Evolutionary conservation across 2,797 vertebrate species (phyloP).

Genomic region (Nasua narica): DNA sequence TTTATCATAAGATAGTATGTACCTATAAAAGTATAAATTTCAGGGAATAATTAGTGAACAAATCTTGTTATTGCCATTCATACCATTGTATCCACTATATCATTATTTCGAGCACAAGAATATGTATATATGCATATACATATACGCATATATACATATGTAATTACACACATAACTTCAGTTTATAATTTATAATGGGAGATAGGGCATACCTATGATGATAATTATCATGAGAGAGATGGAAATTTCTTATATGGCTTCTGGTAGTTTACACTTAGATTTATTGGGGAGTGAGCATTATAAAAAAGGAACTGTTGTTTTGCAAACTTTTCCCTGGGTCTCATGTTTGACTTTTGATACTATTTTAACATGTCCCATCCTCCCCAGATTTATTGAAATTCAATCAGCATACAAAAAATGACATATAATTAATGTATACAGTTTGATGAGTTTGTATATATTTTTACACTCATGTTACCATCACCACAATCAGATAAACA

Average conservation of each 20-base stretch:
- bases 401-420: neutral
- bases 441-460: neutral
- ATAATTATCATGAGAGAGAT: neutral
- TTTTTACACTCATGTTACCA: neutral
- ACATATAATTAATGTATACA: neutral
- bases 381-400: neutral
- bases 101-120: neutral
- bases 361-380: neutral
- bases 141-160: neutral
- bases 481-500: neutral
- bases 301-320: neutral
- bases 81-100: neutral
- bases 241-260: neutral
- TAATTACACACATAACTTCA: neutral
- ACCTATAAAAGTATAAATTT: neutral
- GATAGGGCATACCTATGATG: neutral
- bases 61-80: neutral
- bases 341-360: neutral
- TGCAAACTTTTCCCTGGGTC: neutral
- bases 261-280: neutral
- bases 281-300: neutral
- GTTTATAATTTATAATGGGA: neutral
- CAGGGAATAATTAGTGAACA: neutral
- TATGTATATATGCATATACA: neutral
- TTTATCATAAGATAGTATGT: neutral